Base-by-base conservation (phyloP, 2,888 invertebrate species). In the Bombylius major region DNA sequence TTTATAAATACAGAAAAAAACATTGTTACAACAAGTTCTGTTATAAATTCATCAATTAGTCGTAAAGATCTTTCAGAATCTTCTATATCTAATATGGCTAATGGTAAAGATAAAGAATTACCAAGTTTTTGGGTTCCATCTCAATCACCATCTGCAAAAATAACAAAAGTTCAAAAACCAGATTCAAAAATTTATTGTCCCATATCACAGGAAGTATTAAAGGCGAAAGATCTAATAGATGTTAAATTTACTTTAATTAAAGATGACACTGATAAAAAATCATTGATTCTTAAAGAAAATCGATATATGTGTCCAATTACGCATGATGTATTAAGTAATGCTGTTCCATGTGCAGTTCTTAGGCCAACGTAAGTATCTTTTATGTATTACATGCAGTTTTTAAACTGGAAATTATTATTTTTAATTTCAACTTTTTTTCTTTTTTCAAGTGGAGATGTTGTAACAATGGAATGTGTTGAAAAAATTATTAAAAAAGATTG, bases 121-220 rank as follows among this genome's bases (percentile, higher is more conserved):
- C 96, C 97, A 0, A 94, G 94, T 75, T 98, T 96, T 72, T 98
- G 98, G 98, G 81, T 98, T 56, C 98, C 99, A 1, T 88, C 90
- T 1, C 85, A 95, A 70, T 87, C 95, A 11, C 96, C 96, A 0
- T 84, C 88, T 68, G 89, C 93, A 0, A 86, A 86, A 62, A 69
- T 76, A 56, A 77, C 82, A 0, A 84, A 83, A 66, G 66, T 89
- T 0, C 75, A 82, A 56, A 91, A 91, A 71, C 91, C 92, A 1
- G 73, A 74, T 59, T 51, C 69, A 0, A 71, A 70, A 4, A 76
- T 94, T 42, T 81, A 82, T 51, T 93, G 93, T 68, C 94, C 94
- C 0, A 83, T 94, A 66, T 90, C 88, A 64, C 84, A 87, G 1
- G 87, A 84, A 66, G 86, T 89, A 5, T 72, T 99, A 32, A 92